These are phyloP conservation scores for Conistra vaccinii DNA, from an alignment of 2,888 invertebrate genomes.

Conservation along the genomic window DNA sequence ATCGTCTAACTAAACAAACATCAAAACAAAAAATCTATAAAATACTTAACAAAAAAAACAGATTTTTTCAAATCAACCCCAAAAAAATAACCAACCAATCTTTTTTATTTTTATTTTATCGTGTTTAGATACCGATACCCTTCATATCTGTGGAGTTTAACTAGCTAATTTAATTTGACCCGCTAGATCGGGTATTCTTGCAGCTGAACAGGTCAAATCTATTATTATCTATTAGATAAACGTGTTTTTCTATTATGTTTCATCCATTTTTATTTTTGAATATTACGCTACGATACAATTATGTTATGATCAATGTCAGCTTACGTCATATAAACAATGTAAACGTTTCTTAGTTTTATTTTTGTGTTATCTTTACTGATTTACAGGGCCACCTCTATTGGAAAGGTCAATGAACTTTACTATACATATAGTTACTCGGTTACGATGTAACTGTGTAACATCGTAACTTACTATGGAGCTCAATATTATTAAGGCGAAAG, in stretches of 20 bases:
- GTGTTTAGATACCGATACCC: too few relatives aligned
- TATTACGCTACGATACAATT: not conserved
- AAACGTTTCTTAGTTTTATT: not conserved
- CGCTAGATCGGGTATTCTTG: not conserved
- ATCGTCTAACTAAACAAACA: too few relatives aligned
- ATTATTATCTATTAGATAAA: not conserved
- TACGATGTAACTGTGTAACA: not conserved
- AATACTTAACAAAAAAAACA: too few relatives aligned
- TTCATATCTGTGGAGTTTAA: too few relatives aligned
- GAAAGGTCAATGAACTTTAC: constrained; percentile 29
- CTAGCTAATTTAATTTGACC: too few relatives aligned
- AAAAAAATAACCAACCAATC: too few relatives aligned
- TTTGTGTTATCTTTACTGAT: constrained; percentile 3
- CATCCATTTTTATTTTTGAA: not conserved
- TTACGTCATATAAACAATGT: constrained; percentile 8
- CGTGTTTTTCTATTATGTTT: constrained; percentile 21
- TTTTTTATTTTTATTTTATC: too few relatives aligned
- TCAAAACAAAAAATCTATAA: too few relatives aligned
- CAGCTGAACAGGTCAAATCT: constrained; percentile 17
- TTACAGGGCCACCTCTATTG: constrained; percentile 15
- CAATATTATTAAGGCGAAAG: constrained; percentile 11
- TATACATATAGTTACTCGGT: not conserved
- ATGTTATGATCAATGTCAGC: constrained; percentile 1
- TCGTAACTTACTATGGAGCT: not conserved
- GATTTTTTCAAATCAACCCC: too few relatives aligned